Conservation (phyloP, 2,113 vertebrate species). For the Engystomops pustulosus region DNA sequence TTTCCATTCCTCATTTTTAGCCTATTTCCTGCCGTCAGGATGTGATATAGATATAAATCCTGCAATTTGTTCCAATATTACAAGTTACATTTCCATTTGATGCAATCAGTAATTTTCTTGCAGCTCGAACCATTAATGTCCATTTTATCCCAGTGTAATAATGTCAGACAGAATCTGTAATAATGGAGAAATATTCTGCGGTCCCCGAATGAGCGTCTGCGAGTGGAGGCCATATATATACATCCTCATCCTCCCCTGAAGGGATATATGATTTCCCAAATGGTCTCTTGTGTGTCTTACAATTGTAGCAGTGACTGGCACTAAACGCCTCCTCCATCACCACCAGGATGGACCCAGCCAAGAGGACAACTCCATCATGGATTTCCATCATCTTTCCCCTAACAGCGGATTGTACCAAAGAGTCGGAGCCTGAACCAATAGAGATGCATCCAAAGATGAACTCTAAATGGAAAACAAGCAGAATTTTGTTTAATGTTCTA, state of each 20-base stretch:
- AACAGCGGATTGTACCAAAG: neutral
- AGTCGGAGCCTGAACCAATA: neutral
- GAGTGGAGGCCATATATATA: neutral
- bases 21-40: neutral
- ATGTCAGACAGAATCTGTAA: constrained; percentile 35
- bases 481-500: no score
- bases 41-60: neutral
- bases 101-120: neutral
- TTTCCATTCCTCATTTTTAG: neutral
- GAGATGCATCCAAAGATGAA: no score
- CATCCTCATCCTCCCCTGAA: neutral
- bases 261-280: constrained; percentile 19
- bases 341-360: neutral
- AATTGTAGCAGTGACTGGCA: neutral
- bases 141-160: constrained; percentile 37
- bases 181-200: constrained; percentile 7
- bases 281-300: constrained; percentile 19
- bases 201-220: neutral
- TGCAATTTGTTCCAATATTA: neutral
- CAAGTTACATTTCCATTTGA: constrained; percentile 28
- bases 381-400: neutral
- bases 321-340: neutral
- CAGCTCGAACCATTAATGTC: constrained; percentile 23
- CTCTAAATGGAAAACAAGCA: no score
- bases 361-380: neutral